Conservation (phyloP, 2,888 invertebrate genomes). For the Xestia rhomboidea region DNA sequence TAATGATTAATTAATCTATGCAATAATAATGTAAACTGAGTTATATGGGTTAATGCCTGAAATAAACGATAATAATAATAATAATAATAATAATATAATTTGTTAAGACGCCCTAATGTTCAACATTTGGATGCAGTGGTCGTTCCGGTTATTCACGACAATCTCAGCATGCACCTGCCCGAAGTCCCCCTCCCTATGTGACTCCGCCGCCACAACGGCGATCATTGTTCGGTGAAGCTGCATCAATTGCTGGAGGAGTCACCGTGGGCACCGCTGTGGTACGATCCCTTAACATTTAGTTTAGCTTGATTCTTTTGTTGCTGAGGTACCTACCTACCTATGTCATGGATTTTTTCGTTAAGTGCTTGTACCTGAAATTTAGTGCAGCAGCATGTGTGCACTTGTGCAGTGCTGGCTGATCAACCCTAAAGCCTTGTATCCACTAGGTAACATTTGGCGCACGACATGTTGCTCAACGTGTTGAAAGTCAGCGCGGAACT, state of each 20-base stretch:
- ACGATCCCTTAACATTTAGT: conserved; percentile 70
- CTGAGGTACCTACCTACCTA: neutral
- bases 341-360: neutral
- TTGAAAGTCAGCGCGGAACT: too few relatives aligned
- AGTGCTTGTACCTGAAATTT: neutral
- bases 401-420: neutral
- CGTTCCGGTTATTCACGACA: conserved; percentile 74
- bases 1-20: too few relatives aligned
- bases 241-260: conserved; percentile 99
- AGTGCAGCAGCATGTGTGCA: neutral
- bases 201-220: conserved; percentile 89
- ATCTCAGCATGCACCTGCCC: conserved; percentile 80
- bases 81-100: too few relatives aligned
- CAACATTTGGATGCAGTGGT: conserved; percentile 55
- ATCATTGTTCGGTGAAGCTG: conserved; percentile 98
- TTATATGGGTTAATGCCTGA: too few relatives aligned
- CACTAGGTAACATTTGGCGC: too few relatives aligned
- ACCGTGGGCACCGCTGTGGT: conserved; percentile 98
- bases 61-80: too few relatives aligned
- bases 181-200: conserved; percentile 76
- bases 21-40: too few relatives aligned
- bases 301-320: conserved; percentile 19
- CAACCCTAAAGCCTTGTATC: too few relatives aligned
- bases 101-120: conserved; percentile 14
- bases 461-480: too few relatives aligned